Percentiles rank a stretch among this genome's conserved stretches.
phyloP scores from a whole-genome alignment of 2,113 vertebrate genomes.

The Rousettus leschenaultii region DNA sequence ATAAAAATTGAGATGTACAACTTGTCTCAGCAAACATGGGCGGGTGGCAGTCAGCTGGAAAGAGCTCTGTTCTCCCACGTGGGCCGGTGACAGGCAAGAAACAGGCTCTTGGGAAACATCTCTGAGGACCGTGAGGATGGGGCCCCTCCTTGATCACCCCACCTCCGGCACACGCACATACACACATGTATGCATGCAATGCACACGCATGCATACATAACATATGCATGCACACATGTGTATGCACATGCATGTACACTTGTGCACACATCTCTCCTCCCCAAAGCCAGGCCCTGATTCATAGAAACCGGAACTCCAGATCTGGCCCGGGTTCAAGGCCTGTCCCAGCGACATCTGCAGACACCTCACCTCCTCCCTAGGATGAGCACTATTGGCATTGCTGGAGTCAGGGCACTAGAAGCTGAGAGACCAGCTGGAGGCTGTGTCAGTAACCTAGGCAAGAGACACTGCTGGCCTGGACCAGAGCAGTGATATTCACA shows the following conservation, averaged over 20 bases:
- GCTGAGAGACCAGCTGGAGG: not conserved
- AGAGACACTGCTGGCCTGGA: no score
- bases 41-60: slow-evolving; percentile 59
- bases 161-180: not conserved
- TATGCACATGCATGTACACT: fast-evolving
- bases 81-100: slow-evolving; percentile 11
- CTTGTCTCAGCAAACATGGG: slow-evolving; percentile 58
- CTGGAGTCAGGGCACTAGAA: not conserved
- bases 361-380: not conserved
- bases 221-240: not conserved
- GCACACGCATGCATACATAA: not conserved
- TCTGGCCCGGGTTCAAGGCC: not conserved
- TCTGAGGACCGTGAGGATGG: not conserved
- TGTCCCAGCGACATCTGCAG: not conserved
- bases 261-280: not conserved
- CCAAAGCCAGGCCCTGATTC: not conserved
- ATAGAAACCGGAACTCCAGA: not conserved
- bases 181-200: no score
- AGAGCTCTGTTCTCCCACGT: slow-evolving; percentile 60
- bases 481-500: not conserved
- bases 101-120: slow-evolving; percentile 43
- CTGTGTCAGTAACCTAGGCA: no score
- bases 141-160: not conserved
- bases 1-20: slow-evolving; percentile 76
- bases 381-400: fast-evolving